phyloP scores from a whole-genome alignment of 2,888 invertebrate genomes.

The Ferdinandea cuprea region DNA sequence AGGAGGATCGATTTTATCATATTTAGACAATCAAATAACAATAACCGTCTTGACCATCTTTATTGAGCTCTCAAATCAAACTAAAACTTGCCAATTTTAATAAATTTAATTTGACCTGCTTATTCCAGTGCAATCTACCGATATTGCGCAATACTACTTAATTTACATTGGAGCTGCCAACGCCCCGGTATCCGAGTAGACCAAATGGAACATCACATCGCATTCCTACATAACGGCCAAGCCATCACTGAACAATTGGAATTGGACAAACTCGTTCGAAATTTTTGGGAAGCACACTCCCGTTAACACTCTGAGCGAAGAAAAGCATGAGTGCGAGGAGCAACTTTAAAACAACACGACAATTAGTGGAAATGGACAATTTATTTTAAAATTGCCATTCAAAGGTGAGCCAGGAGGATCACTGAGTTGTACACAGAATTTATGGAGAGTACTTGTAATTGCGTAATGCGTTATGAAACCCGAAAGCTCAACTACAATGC shows the following conservation, averaged over 20 bases:
- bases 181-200: background rate
- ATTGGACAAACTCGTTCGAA: constrained; percentile 2
- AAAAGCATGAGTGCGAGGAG: constrained; percentile 20
- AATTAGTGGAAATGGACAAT: background rate
- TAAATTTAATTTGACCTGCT: too few relatives aligned
- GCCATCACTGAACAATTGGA: background rate
- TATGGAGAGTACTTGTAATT: too few relatives aligned
- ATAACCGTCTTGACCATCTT: too few relatives aligned
- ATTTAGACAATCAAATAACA: constrained; percentile 2
- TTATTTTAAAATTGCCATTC: constrained; percentile 6
- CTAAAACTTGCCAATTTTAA: too few relatives aligned
- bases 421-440: too few relatives aligned
- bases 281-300: constrained; percentile 14
- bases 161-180: constrained; percentile 62
- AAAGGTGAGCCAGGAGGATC: constrained; percentile 2
- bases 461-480: too few relatives aligned
- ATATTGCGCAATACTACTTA: constrained; percentile 62
- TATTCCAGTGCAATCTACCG: too few relatives aligned
- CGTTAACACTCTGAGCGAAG: constrained; percentile 7
- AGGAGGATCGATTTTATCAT: background rate
- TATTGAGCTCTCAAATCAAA: too few relatives aligned
- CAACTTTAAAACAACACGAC: constrained; percentile 11
- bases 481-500: too few relatives aligned
- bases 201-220: too few relatives aligned
- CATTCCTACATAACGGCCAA: background rate